Evolutionary conservation across 2,797 vertebrate species (phyloP), one percentile per base, ranked within the genome.

Genomic region (Chelmon rostratus): DNA sequence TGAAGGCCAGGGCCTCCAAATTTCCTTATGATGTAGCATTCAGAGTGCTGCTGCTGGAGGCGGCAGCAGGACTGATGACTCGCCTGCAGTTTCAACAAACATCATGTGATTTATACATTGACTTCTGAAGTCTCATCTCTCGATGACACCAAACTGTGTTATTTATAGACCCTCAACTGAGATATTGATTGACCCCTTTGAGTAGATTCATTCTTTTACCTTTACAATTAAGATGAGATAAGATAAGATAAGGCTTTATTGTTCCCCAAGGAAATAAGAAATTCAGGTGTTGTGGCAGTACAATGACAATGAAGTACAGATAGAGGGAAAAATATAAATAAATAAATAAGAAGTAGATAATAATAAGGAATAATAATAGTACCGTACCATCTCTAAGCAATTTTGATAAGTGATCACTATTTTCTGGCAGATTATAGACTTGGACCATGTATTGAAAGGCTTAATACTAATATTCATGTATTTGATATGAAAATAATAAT

Each of bases 31-130:
- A 12, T 47, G 6, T 40, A 50, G 58, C 5, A 9, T 66, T 54
- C 0, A 46, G 68, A 38, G 35, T 49, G 42, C 56, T 63, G 3
- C 54, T 54, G 66, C 78, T 54, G 50, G 8, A 68, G 44, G 78
- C 56, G 37, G 21, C 47, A 31, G 8, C 35, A 72, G 21, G 62
- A 74, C 37, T 71, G 54, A 83, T 70, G 68, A 62, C 9, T 64
- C 19, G 25, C 4, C 13, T 12, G 40, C 28, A 46, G 42, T 75
- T 79, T 53, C 23, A 68, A 31, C 61, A 28, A 12, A 56, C 25
- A 8, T 44, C 35, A 37, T 57, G 21, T 42, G 74, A 57, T 71
- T 67, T 59, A 38, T 9, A 46, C 31, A 19, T 53, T 6, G 8
- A 57, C 47, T 70, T 16, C 3, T 68, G 10, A 44, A 50, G 28